Percentiles rank a stretch among this genome's conserved stretches.
These are phyloP conservation scores for Gymnoscopelus microlampas DNA, from an alignment of 2,797 vertebrate genomes.

Conservation along the genomic window DNA sequence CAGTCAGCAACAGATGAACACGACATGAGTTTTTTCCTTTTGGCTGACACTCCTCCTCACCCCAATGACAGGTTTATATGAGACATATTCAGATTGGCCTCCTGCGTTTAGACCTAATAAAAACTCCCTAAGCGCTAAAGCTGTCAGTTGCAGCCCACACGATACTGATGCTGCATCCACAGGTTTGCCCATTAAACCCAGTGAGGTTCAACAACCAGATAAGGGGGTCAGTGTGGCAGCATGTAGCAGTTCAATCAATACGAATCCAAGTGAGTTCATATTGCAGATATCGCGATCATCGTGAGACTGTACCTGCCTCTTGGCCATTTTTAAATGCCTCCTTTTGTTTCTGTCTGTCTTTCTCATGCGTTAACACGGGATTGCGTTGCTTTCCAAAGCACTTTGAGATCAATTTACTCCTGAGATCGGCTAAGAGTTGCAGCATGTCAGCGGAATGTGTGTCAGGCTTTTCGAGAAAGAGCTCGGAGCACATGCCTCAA, in stretches of 20 bases:
- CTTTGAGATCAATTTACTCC: not conserved
- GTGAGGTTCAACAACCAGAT: constrained; percentile 3
- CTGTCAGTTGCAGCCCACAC: constrained; percentile 1
- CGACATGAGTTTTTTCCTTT: constrained; percentile 17
- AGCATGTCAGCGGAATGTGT: constrained; percentile 10
- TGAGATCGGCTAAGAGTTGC: not conserved
- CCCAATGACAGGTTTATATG: constrained; percentile 21
- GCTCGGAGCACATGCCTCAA: constrained; percentile 3
- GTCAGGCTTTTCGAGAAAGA: constrained; percentile 18
- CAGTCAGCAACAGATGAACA: constrained; percentile 39
- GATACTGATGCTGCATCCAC: not conserved
- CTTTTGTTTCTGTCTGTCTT: not conserved
- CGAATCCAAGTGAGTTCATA: constrained; percentile 8
- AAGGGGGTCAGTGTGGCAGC: constrained; percentile 12
- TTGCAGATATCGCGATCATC: constrained; percentile 9
- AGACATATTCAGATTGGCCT: constrained; percentile 32
- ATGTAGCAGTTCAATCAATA: constrained; percentile 32
- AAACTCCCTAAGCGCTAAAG: constrained; percentile 9
- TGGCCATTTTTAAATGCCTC: not conserved
- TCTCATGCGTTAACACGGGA: not conserved
- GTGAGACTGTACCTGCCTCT: not conserved
- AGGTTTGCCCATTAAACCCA: constrained; percentile 34
- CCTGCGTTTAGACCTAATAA: constrained; percentile 33
- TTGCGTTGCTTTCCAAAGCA: too few species aligned
- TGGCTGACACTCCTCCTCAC: constrained; percentile 15